Evolutionary conservation across 2,888 invertebrate species (phyloP).

Genomic region (Mystacides longicornis): DNA sequence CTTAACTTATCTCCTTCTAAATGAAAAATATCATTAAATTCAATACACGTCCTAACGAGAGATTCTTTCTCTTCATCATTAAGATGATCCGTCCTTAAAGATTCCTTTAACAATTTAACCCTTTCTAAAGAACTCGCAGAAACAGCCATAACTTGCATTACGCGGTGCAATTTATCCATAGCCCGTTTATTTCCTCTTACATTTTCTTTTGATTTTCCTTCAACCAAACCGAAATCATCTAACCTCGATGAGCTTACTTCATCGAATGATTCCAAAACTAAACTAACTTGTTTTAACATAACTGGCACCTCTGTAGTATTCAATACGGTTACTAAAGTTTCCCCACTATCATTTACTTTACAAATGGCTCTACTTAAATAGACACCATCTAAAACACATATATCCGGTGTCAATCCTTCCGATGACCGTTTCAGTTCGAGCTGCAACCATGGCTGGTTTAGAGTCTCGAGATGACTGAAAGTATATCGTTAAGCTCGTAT

Average conservation of each 20-base stretch:
- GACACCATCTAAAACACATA: neutral
- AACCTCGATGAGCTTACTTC: neutral
- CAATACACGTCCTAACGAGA: slow-evolving; percentile 24
- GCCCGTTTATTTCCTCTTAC: neutral
- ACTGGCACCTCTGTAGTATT: neutral
- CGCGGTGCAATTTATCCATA: neutral
- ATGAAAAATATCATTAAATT: slow-evolving; percentile 25
- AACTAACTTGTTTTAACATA: neutral
- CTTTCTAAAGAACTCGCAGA: neutral
- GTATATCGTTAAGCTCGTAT: neutral
- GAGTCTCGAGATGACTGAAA: neutral
- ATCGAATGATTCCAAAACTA: neutral
- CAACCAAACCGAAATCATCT: neutral
- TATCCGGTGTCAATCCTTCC: neutral
- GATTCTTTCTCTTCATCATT: slow-evolving; percentile 28
- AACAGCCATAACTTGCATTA: neutral
- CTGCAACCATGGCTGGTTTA: neutral
- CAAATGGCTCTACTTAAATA: neutral
- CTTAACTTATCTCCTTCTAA: slow-evolving; percentile 27
- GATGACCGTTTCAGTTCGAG: neutral
- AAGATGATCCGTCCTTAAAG: slow-evolving; percentile 21
- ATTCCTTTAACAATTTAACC: neutral
- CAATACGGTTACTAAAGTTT: neutral
- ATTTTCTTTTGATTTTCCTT: neutral
- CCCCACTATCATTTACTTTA: neutral